These are phyloP conservation scores for Drosophila erecta DNA, from an alignment of 1,140 invertebrate genomes.

Conservation along the genomic window DNA sequence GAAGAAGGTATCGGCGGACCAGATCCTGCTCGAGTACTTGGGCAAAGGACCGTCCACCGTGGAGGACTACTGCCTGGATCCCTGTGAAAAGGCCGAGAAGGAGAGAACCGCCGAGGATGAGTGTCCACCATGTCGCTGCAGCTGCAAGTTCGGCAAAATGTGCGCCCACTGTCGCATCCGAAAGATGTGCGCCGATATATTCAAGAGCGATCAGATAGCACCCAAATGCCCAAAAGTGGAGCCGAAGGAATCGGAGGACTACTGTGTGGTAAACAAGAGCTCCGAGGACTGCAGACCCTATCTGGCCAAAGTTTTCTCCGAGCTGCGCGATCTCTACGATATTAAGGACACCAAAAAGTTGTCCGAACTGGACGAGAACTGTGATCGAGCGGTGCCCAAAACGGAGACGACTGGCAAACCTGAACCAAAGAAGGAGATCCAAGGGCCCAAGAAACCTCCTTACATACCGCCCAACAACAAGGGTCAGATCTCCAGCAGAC, in stretches of 20 bases:
- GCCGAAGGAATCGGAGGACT: constrained; percentile 40
- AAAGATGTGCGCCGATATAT: constrained; percentile 65
- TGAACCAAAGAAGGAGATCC: neutral
- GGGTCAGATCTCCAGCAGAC: constrained; percentile 28
- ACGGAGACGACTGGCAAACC: neutral
- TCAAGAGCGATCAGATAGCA: constrained; percentile 19
- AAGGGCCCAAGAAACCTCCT: neutral
- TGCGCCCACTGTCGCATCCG: constrained; percentile 78
- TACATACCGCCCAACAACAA: neutral
- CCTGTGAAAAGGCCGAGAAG: constrained; percentile 6
- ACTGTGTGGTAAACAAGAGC: constrained; percentile 42
- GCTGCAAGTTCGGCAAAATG: constrained; percentile 52
- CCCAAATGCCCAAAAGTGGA: constrained; percentile 30
- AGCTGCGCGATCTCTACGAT: constrained; percentile 72
- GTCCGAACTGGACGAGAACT: constrained; percentile 40
- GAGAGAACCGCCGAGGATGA: neutral
- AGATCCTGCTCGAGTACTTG: constrained; percentile 60
- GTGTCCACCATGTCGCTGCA: constrained; percentile 59
- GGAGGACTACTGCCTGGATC: constrained; percentile 29
- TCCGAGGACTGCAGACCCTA: constrained; percentile 60
- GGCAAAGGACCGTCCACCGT: constrained; percentile 20
- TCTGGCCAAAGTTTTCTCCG: constrained; percentile 73
- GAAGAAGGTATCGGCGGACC: constrained; percentile 53
- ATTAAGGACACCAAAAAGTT: constrained; percentile 50
- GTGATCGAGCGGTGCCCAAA: constrained; percentile 12